Evolutionary conservation across 2,888 invertebrate genomes (phyloP).

Genomic region (Ichneumoninae sp.): DNA sequence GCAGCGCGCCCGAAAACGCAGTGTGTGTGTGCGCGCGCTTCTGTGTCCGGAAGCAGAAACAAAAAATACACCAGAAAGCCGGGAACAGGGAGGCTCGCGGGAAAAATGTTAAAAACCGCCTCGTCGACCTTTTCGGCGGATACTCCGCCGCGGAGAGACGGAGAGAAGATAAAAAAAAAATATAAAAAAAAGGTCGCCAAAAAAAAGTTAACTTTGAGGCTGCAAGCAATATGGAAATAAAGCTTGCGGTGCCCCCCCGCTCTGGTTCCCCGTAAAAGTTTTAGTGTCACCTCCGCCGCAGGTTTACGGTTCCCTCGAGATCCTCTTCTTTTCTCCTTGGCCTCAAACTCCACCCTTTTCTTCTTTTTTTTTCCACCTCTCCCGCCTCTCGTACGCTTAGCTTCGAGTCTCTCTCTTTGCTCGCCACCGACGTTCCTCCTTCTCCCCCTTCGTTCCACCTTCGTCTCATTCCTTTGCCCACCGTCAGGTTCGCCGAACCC

Average conservation of each 20-base stretch:
- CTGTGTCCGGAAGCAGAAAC: neutral
- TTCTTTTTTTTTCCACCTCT: conserved; percentile 59
- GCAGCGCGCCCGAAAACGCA: neutral
- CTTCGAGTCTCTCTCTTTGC: conserved; percentile 43
- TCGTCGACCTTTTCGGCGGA: conserved; percentile 37
- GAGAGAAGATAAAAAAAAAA: conserved; percentile 9
- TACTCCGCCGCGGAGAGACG: conserved; percentile 20
- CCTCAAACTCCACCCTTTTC: conserved; percentile 64
- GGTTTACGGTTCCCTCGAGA: conserved; percentile 75
- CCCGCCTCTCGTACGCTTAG: conserved; percentile 32
- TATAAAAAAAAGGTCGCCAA: neutral
- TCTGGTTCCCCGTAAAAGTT: conserved; percentile 78
- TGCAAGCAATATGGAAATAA: conserved; percentile 80
- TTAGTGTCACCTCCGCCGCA: conserved; percentile 80
- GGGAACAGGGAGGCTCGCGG: conserved; percentile 9
- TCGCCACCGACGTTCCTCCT: conserved; percentile 39
- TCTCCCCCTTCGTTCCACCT: conserved; percentile 57
- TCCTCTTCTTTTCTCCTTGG: conserved; percentile 66
- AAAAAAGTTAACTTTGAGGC: conserved; percentile 69
- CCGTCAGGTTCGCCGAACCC: conserved; percentile 60
- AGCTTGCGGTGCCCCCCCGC: conserved; percentile 71
- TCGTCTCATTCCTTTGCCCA: conserved; percentile 50
- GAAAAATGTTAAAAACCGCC: conserved; percentile 30
- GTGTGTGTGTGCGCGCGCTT: neutral
- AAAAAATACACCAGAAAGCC: conserved; percentile 26